Conservation (phyloP, 2,888 invertebrate genomes). For the Trissoscelio sp. region DNA sequence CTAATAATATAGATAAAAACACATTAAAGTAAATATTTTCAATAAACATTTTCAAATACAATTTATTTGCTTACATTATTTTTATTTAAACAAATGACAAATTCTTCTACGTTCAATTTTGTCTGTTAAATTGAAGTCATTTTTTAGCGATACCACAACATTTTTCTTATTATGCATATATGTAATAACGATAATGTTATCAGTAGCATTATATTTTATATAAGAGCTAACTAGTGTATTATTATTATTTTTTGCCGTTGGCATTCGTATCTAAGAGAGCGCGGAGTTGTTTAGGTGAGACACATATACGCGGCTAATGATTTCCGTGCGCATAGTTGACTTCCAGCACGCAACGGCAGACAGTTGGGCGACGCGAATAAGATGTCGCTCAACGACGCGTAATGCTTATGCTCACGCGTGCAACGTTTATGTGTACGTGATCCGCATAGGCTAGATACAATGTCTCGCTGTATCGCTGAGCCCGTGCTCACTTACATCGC, state of each 20-base stretch:
- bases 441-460: slow-evolving; percentile 36
- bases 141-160: no score
- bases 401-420: slow-evolving; percentile 53
- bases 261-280: background rate
- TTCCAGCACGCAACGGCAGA: slow-evolving; percentile 63
- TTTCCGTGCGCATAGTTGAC: slow-evolving; percentile 42
- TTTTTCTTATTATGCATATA: no score
- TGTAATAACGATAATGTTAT: background rate
- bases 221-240: slow-evolving; percentile 15
- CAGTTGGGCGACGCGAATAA: slow-evolving; percentile 63
- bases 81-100: no score
- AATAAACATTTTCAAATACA: no score
- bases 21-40: no score
- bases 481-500: slow-evolving; percentile 34
- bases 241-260: slow-evolving; percentile 1
- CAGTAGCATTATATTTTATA: slow-evolving; percentile 20
- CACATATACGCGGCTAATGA: slow-evolving; percentile 23
- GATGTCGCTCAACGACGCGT: slow-evolving; percentile 60
- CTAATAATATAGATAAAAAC: no score
- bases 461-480: slow-evolving; percentile 18
- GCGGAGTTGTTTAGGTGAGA: slow-evolving; percentile 1
- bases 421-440: slow-evolving; percentile 43
- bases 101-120: no score
- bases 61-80: no score
- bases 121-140: no score